A percentile compares a stretch with the other conserved stretches of the same genome.
Evolutionary conservation across 1,140 invertebrate species (phyloP).

Genomic region (Meloidogyne chitwoodi): DNA sequence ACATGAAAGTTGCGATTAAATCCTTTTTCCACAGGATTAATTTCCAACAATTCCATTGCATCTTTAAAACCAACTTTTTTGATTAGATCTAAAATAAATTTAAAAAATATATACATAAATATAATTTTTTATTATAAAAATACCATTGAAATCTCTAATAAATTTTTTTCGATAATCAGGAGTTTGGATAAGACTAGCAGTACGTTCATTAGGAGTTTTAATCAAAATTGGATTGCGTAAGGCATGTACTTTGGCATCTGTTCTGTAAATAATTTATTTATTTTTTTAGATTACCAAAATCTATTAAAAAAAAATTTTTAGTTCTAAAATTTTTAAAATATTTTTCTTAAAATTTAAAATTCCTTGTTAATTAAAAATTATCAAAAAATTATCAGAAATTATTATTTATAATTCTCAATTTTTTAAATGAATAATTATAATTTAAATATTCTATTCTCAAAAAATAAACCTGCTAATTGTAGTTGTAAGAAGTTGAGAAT

Average conservation of each 20-base stretch:
- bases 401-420: too few relatives aligned
- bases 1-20: constrained; percentile 38
- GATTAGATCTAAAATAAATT: constrained; percentile 11
- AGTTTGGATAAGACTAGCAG: neutral
- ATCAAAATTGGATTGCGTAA: constrained; percentile 35
- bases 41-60: constrained; percentile 26
- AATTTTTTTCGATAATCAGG: constrained; percentile 1
- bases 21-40: constrained; percentile 42
- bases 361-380: too few relatives aligned
- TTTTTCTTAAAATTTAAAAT: too few relatives aligned
- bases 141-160: constrained; percentile 29
- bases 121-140: neutral
- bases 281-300: too few relatives aligned
- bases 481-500: neutral
- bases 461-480: constrained; percentile 4
- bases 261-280: constrained; percentile 36
- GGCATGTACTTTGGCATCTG: constrained; percentile 46
- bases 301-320: too few relatives aligned
- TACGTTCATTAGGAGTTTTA: constrained; percentile 28
- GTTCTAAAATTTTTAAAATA: too few relatives aligned
- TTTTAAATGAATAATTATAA: too few relatives aligned
- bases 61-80: neutral
- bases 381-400: too few relatives aligned
- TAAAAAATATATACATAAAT: too few relatives aligned
- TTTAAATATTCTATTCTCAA: too few relatives aligned